Evolutionary conservation across 2,113 vertebrate genomes (phyloP), one percentile per base, ranked within the genome.

Genomic region (Tursiops truncatus): DNA sequence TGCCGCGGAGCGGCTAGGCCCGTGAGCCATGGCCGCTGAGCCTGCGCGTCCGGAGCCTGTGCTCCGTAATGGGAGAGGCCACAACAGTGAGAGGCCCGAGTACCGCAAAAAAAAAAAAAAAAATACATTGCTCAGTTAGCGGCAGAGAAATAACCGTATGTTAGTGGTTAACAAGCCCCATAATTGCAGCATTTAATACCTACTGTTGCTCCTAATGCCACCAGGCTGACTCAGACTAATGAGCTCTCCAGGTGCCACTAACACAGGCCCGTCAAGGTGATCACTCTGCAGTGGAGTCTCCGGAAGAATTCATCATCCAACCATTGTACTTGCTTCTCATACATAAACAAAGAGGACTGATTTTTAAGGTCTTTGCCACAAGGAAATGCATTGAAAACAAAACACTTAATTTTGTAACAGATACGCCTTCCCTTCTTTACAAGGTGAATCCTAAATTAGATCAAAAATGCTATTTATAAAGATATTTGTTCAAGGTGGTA

Each of bases 71-170:
- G 41, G 41, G 41, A 41, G 41, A 41, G 41, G 41, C 41, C 41
- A 41, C 41, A 41, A 41, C 41, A 41, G 41, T 7, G 41, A 41
- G 41, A 41, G 41, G 41, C 41, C 41, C 41, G 41, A 41, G 41
- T 41, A 41, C 41, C 41, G 41, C 41, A 41, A 41, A 41, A 41
- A 41, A 41, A 41, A 41, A 36, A 41, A 41, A 41, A 41, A 41
- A 89, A 96, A 79, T 13, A 36, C 38, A 28, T 38, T 74, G 62
- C 74, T 97, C 87, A 96, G 93, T 83, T 93, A 96, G 83, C 36
- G 65, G 85, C 88, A 80, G n/a, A 93, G 80, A 95, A 96, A 56
- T 93, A 97, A 98, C 95, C 96, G 91, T 96, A 85, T 50, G 73
- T 44, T 93, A 91, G 67, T 84, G 81, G 94, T 95, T 86, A 94